Base-by-base conservation (phyloP, 2,888 invertebrate genomes). In the Quadriops clusia region DNA sequence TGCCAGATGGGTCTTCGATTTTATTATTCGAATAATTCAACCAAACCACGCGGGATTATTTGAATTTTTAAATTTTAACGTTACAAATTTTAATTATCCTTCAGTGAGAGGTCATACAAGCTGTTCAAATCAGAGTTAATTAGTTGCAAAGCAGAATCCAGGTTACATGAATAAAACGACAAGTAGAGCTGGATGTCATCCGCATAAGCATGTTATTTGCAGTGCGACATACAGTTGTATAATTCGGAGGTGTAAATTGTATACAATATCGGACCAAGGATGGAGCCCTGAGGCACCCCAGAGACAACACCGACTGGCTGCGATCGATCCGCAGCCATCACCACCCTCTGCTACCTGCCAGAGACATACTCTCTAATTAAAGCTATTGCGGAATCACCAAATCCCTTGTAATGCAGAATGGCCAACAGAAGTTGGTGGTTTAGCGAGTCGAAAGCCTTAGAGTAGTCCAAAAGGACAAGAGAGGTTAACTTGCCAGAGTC, bases 401-500 rank as follows among this genome's bases (percentile, higher is more conserved):
- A 22, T 7, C 23, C 23, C 6, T 11, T 8, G 6, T 11, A 12
- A 6, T 26, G 10, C 5, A 31, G 14, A 21, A 31, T 31, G 8
- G 23, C 12, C 8, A 26, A 9, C 5, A 34, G 2, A 16, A 25
- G 4, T n/a, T 11, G 5, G 20, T 29, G 33, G 16, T 28, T 15
- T 5, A 33, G 11, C 2, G 8, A 24, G 15, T 33, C 33, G 17
- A 33, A 33, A 1, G 33, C 23, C 9, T 28, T 28, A 10, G 20
- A 15, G 15, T 15, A 32, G 22, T 32, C 28, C 5, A 32, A 17
- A 12, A 32, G 15, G 5, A 32, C 22, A 23, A 52, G 49, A 1
- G 13, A 5, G 0, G 28, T 31, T 4, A 47, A 41, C 0, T 49
- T 27, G 1, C 47, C 23, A 2, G 41, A 20, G 20, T 42, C 30